Base-by-base conservation (phyloP, 2,888 invertebrate species). In the Dryobota labecula region DNA sequence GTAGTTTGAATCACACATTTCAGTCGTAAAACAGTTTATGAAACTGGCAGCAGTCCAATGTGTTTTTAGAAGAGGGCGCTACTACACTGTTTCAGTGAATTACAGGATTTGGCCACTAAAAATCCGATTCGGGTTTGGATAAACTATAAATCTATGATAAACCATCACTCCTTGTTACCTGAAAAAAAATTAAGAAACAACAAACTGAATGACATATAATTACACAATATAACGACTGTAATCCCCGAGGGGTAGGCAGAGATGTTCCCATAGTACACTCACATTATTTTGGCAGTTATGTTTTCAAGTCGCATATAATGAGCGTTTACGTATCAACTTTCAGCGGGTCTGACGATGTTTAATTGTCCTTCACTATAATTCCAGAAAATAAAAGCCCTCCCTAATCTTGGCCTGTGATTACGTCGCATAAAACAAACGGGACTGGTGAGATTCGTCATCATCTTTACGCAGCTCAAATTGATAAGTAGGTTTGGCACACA, bases 1-100 rank as follows among this genome's bases (percentile, higher is more conserved):
- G 24, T 36, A n/a, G 51, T 9, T 20, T 70, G 53, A 43, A 70
- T 38, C 56, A 13, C n/a, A 36, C 41, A 30, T 71, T 70, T 63
- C 61, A 82, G 74, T 51, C 49, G 57, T 30, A 54, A 58, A 70
- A 66, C 38, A 15, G 62, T 38, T 54, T 45, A 80, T 60, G 71
- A 74, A 53, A 63, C 63, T 70, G 70, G 56, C 61, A 45, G 24
- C 24, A 75, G 71, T 84, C 18, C 71, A 65, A 67, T 0, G n/a
- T 30, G 24, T 56, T 70, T 68, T 61, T 43, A 30, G 43, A 11
- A 84, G 84, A 84, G 73, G 84, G 84, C 84, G 78, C 63, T 63
- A 5, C 47, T 24, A 24, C 5, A 15, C 13, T 43, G 24, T 63
- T 71, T 75, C 36, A 58, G 36, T 5, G 9, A 27, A 41, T 51